Percentiles rank a stretch among this genome's conserved stretches.
phyloP scores from a whole-genome alignment of 2,113 vertebrate species.

The Diphyllodes magnificus region DNA sequence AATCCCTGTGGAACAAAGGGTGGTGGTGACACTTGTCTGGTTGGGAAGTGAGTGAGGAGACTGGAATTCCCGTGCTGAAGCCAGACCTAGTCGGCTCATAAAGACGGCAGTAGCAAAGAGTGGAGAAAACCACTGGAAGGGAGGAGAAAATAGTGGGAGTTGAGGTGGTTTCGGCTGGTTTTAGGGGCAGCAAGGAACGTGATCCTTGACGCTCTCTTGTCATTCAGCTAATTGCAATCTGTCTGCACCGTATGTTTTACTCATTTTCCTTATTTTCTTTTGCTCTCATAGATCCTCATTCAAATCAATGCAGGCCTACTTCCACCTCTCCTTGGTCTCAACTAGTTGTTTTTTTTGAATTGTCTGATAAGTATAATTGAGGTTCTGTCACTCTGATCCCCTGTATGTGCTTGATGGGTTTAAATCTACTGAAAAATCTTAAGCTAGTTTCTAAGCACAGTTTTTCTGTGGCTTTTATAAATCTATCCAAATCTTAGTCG shows the following conservation, averaged over 20 bases:
- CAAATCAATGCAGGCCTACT: neutral
- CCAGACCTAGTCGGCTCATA: fast-evolving
- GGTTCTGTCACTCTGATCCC: neutral
- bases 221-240: neutral
- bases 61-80: neutral
- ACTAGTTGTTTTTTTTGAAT: fast-evolving
- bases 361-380: neutral
- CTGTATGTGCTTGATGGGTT: neutral
- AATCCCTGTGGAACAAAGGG: neutral
- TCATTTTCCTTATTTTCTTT: fast-evolving
- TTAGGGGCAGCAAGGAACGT: neutral
- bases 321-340: neutral
- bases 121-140: too few species aligned
- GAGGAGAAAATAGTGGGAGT: too few species aligned
- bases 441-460: fast-evolving
- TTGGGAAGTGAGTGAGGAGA: neutral
- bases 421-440: neutral
- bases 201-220: neutral
- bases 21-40: neutral
- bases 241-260: neutral
- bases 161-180: neutral
- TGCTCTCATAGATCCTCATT: fast-evolving
- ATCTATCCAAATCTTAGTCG: neutral
- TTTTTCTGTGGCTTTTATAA: neutral
- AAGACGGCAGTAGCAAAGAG: too few species aligned